These are phyloP conservation scores for Chironomus striatipennis DNA, from an alignment of 1,140 invertebrate genomes.

Conservation along the genomic window DNA sequence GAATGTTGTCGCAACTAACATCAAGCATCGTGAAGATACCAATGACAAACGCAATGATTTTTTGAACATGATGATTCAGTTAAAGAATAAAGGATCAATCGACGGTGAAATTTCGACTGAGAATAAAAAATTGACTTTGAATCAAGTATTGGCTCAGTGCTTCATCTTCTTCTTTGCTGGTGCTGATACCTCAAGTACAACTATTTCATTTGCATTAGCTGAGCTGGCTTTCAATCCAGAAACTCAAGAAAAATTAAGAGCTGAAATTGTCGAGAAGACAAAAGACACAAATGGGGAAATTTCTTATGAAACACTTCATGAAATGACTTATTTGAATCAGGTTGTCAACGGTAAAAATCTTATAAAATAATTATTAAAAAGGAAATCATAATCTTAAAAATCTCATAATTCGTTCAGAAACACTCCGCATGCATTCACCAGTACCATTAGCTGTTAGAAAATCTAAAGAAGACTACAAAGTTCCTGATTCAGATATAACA, in stretches of 20 bases:
- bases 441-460: constrained; percentile 39
- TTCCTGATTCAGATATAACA: constrained; percentile 40
- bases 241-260: constrained; percentile 34
- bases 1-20: constrained; percentile 39
- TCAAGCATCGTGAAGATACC: constrained; percentile 42
- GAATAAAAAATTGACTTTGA: constrained; percentile 27
- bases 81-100: constrained; percentile 41
- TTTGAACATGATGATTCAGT: constrained; percentile 46
- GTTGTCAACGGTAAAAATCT: constrained; percentile 35
- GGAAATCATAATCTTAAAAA: neutral
- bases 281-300: constrained; percentile 29
- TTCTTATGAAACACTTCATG: constrained; percentile 35
- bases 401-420: constrained; percentile 33
- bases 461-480: constrained; percentile 41
- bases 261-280: constrained; percentile 40
- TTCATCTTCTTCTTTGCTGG: constrained; percentile 40
- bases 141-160: constrained; percentile 36
- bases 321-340: constrained; percentile 37
- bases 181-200: constrained; percentile 35
- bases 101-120: constrained; percentile 27
- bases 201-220: constrained; percentile 31
- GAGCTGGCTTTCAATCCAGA: constrained; percentile 27
- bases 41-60: constrained; percentile 46
- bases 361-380: neutral
- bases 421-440: constrained; percentile 44